phyloP scores from a whole-genome alignment of 92 coral and sea anemone species.

The Heliopora coerulea region DNA sequence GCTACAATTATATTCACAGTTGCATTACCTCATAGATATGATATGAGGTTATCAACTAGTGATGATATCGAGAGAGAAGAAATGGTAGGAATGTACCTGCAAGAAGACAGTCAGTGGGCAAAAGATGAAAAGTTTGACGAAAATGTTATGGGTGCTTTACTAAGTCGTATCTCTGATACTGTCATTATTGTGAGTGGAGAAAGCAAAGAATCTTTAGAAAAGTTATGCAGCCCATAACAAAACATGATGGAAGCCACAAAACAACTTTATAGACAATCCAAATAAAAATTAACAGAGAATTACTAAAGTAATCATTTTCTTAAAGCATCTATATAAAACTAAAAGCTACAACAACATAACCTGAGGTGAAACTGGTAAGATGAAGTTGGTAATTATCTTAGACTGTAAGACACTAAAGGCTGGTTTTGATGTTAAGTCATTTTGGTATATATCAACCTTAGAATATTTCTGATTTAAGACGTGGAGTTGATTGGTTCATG shows the following conservation, averaged over 20 bases:
- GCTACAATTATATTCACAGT: slow-evolving; percentile 83
- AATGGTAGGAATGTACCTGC: slow-evolving; percentile 58
- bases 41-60: slow-evolving; percentile 17
- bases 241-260: too few relatives aligned
- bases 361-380: too few relatives aligned
- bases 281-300: not conserved
- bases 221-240: too few relatives aligned
- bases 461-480: too few relatives aligned
- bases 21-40: slow-evolving; percentile 60
- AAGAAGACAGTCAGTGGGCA: slow-evolving; percentile 63
- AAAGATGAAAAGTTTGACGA: slow-evolving; percentile 50
- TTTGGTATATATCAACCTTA: too few relatives aligned
- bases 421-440: too few relatives aligned
- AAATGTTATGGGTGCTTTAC: slow-evolving; percentile 69
- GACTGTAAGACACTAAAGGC: too few relatives aligned
- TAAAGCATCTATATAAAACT: not conserved
- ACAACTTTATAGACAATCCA: too few relatives aligned
- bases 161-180: slow-evolving; percentile 83
- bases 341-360: not conserved
- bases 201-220: slow-evolving; percentile 21
- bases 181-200: slow-evolving; percentile 74
- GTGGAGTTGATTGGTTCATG: too few relatives aligned
- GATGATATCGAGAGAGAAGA: slow-evolving; percentile 65
- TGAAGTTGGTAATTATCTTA: too few relatives aligned
- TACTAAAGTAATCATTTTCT: not conserved